Conservation (phyloP, 2,113 vertebrate genomes). For the Coryphaenoides rupestris region DNA sequence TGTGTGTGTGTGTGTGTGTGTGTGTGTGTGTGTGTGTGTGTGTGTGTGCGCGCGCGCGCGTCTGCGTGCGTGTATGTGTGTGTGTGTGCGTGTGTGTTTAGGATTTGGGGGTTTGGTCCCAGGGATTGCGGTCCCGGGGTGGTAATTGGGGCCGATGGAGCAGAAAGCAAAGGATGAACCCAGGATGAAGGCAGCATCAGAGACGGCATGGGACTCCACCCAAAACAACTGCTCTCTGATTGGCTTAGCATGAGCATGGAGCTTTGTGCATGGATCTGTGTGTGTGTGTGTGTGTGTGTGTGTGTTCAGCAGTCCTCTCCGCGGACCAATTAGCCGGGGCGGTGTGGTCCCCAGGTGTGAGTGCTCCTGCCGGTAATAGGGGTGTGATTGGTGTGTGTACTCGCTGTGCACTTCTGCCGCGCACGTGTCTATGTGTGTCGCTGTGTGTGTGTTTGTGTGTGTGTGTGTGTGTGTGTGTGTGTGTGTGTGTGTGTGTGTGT, state of each 20-base stretch:
- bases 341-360: conserved; percentile 63
- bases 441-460: no score
- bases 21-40: conserved; percentile 14
- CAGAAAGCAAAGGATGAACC: conserved; percentile 70
- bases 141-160: conserved; percentile 70
- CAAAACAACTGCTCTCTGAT: conserved; percentile 55
- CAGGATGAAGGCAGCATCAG: conserved; percentile 62
- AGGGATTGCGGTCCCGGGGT: conserved; percentile 54
- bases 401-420: conserved; percentile 28
- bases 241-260: conserved; percentile 47
- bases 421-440: background rate
- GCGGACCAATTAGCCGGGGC: conserved; percentile 68
- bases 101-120: conserved; percentile 38
- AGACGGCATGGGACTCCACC: conserved; percentile 54
- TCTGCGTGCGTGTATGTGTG: background rate
- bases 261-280: conserved; percentile 12
- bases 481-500: conserved; percentile 14
- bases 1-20: conserved; percentile 2
- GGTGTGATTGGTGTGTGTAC: conserved; percentile 55
- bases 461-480: conserved; percentile 15
- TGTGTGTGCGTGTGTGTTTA: conserved; percentile 4
- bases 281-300: conserved; percentile 8
- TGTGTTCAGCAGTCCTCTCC: conserved; percentile 55
- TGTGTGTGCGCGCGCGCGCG: background rate
- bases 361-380: conserved; percentile 57